Conservation (phyloP, 2,113 vertebrate species). For the Salvelinus sp. region DNA sequence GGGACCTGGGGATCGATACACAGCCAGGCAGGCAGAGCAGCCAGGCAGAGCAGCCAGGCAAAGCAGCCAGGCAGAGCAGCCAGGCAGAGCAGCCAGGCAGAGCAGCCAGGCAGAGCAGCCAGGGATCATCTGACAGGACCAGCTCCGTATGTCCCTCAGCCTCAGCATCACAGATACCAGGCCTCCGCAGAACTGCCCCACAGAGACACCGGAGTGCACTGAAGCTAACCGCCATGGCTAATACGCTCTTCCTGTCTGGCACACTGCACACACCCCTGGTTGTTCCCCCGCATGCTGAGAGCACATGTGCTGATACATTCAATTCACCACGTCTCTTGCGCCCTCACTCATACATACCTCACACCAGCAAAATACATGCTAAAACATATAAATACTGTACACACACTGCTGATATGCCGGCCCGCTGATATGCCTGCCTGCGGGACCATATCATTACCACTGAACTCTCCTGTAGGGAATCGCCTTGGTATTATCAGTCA, state of each 20-base stretch:
- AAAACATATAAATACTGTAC: too few relatives aligned
- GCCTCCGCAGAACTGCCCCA: not conserved
- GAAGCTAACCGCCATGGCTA: not conserved
- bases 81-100: too few relatives aligned
- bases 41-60: too few relatives aligned
- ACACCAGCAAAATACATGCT: too few relatives aligned
- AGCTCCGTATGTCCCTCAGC: not conserved
- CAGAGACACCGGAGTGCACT: not conserved
- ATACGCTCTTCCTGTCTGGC: not conserved
- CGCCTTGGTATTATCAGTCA: not conserved
- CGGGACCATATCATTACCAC: not conserved
- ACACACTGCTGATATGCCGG: too few relatives aligned
- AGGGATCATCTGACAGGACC: not conserved
- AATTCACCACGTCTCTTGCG: too few relatives aligned
- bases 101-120: too few relatives aligned
- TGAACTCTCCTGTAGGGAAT: not conserved
- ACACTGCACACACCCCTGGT: not conserved
- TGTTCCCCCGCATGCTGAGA: not conserved
- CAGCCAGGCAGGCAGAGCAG: not conserved
- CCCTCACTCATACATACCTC: too few relatives aligned
- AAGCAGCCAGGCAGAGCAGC: too few relatives aligned
- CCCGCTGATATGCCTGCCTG: not conserved
- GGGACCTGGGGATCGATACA: not conserved
- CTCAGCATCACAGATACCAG: not conserved
- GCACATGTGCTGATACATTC: not conserved